Conservation (phyloP, 2,113 vertebrate genomes). For the Callaeas wilsoni region DNA sequence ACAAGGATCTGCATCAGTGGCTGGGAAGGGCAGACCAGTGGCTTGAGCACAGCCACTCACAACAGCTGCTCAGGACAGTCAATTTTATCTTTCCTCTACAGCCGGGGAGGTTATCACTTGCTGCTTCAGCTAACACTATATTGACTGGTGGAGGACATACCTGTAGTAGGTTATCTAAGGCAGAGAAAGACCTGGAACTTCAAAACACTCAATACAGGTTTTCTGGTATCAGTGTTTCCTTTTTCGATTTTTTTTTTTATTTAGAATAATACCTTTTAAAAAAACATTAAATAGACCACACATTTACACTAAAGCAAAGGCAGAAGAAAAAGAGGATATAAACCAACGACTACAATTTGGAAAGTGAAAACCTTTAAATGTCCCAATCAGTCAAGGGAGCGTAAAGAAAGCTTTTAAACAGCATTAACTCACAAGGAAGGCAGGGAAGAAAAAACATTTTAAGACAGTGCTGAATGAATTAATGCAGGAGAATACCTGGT, state of each 20-base stretch:
- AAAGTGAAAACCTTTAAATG: background rate
- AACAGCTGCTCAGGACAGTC: background rate
- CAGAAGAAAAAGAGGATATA: background rate
- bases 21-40: background rate
- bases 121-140: background rate
- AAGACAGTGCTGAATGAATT: background rate
- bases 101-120: rapidly evolving
- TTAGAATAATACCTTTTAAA: background rate
- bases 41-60: background rate
- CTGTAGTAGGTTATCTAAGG: background rate
- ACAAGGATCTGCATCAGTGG: background rate
- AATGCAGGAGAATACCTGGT: background rate
- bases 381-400: background rate
- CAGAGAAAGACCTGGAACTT: background rate
- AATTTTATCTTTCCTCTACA: background rate
- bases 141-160: rapidly evolving
- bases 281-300: background rate
- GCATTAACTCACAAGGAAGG: background rate
- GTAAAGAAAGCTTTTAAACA: background rate
- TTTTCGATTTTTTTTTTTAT: background rate
- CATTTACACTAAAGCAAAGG: background rate
- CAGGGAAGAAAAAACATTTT: background rate
- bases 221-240: background rate
- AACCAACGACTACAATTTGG: background rate
- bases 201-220: background rate